phyloP scores from a whole-genome alignment of 2,113 vertebrate species.

The Oncorhynchus masou region DNA sequence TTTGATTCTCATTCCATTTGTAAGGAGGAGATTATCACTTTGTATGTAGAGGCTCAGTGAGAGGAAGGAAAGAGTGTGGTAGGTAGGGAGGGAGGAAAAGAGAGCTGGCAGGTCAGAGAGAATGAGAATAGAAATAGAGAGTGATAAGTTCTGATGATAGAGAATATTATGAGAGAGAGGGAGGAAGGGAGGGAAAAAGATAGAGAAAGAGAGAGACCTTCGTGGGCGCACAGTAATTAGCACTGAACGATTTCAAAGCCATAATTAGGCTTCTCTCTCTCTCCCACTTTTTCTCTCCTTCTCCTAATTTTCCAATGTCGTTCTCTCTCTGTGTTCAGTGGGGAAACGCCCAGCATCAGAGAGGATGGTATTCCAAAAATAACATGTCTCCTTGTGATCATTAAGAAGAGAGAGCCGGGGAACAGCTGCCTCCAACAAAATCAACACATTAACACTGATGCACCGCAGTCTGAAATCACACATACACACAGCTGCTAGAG shows the following conservation, averaged over 20 bases:
- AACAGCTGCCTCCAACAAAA: constrained; percentile 68
- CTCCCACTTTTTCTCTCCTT: not conserved
- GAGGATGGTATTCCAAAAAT: constrained; percentile 22
- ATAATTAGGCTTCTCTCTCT: constrained; percentile 36
- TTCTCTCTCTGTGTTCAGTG: constrained; percentile 1
- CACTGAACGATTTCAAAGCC: constrained; percentile 29
- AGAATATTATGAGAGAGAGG: not conserved
- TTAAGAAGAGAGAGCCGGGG: constrained; percentile 51
- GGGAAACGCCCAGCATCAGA: constrained; percentile 1
- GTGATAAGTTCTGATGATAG: no score
- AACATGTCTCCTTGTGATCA: constrained; percentile 56
- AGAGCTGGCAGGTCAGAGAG: no score
- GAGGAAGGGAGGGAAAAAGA: not conserved
- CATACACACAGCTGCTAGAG: constrained; percentile 54
- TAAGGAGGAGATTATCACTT: not conserved
- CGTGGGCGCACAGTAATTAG: not conserved
- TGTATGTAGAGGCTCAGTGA: not conserved
- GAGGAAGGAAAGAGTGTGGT: not conserved
- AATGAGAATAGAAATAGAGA: no score
- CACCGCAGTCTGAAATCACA: constrained; percentile 53
- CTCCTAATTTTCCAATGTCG: not conserved
- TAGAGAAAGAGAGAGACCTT: not conserved
- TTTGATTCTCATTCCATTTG: not conserved
- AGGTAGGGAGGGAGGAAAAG: not conserved
- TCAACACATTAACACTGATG: constrained; percentile 63